These are phyloP conservation scores for Paragorgia papillata DNA, from an alignment of 92 coral and sea anemone genomes.

Conservation along the genomic window DNA sequence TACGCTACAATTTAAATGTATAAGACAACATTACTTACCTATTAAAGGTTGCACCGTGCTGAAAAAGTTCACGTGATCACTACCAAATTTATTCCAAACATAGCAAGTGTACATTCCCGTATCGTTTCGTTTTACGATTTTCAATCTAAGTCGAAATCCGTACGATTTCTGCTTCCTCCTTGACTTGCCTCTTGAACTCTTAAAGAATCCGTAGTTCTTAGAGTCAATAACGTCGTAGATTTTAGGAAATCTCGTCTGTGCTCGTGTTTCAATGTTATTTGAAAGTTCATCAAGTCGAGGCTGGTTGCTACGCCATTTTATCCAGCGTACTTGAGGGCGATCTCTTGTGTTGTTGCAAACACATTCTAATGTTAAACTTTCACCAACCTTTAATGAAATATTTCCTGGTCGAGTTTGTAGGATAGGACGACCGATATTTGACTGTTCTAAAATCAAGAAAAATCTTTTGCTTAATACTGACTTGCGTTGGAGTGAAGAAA, in stretches of 20 bases:
- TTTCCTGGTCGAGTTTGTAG: conserved; percentile 1
- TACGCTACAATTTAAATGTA: no score
- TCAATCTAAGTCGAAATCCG: conserved; percentile 25
- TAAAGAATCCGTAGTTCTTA: neutral
- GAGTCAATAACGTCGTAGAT: neutral
- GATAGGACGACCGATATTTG: conserved; percentile 3
- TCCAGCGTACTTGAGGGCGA: conserved; percentile 14
- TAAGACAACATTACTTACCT: conserved; percentile 27
- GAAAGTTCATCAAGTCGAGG: neutral
- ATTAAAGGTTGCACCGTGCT: neutral
- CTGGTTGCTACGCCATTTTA: conserved; percentile 1
- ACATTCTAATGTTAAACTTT: conserved; percentile 8
- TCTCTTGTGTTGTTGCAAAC: neutral
- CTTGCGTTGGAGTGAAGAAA: neutral
- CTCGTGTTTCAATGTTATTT: neutral
- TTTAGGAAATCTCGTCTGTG: neutral
- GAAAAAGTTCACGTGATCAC: conserved; percentile 7
- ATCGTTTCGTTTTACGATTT: neutral
- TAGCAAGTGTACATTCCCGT: conserved; percentile 25
- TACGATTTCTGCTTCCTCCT: conserved; percentile 3
- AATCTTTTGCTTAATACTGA: neutral
- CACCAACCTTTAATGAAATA: conserved; percentile 11
- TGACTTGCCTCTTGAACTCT: neutral
- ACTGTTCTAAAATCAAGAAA: conserved; percentile 7
- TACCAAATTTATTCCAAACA: conserved; percentile 30